Evolutionary conservation across 2,888 invertebrate genomes (phyloP).

Genomic region (Meteorus cinctellus): DNA sequence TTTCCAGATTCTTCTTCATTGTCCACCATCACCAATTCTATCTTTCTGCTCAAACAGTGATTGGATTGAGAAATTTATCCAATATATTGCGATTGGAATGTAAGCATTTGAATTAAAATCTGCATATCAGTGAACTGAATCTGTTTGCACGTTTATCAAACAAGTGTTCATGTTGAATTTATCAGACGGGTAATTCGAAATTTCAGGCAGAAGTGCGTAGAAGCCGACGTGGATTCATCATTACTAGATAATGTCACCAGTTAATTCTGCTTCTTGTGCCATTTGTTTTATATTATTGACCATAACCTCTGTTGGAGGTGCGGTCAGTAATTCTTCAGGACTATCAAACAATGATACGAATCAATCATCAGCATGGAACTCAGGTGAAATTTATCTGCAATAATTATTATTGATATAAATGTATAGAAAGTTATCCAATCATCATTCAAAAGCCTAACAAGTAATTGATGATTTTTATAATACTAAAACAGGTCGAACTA

Average conservation of each 20-base stretch:
- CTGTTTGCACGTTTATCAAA: too few relatives aligned
- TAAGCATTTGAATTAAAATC: too few relatives aligned
- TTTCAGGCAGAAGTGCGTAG: too few relatives aligned
- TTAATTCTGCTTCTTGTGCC: background rate
- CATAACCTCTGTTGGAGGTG: background rate
- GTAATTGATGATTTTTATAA: background rate
- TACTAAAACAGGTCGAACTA: background rate
- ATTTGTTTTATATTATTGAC: background rate
- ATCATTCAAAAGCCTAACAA: background rate
- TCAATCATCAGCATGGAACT: background rate
- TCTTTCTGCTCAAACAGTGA: too few relatives aligned
- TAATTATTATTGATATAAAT: background rate
- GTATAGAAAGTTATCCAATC: background rate
- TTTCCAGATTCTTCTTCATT: background rate
- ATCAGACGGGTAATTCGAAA: too few relatives aligned
- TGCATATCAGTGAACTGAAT: too few relatives aligned
- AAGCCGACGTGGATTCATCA: background rate
- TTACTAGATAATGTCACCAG: background rate
- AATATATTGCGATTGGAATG: too few relatives aligned
- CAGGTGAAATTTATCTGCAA: background rate
- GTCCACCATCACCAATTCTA: too few relatives aligned
- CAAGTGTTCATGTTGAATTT: too few relatives aligned
- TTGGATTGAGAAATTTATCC: too few relatives aligned
- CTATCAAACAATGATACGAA: background rate
- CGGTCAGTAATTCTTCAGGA: background rate